phyloP scores from a whole-genome alignment of 2,797 vertebrate genomes.

The Melanogrammus aeglefinus region DNA sequence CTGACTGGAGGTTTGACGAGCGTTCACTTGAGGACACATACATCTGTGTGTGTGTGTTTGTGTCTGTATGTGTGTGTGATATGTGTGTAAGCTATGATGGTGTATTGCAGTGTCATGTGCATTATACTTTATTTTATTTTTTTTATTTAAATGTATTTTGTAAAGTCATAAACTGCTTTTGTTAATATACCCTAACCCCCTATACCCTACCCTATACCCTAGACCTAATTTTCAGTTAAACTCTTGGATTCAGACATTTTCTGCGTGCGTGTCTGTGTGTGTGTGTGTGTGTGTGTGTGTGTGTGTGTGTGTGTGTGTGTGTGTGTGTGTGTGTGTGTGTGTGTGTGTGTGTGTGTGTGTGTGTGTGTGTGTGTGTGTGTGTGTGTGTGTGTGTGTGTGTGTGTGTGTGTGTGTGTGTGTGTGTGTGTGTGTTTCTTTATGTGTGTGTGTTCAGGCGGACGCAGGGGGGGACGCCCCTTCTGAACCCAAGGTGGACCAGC shows the following conservation, averaged over 20 bases:
- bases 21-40: not conserved
- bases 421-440: slow-evolving; percentile 16
- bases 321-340: not conserved
- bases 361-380: not conserved
- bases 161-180: not conserved
- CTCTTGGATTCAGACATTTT: no score
- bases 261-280: no score
- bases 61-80: no score
- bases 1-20: not conserved
- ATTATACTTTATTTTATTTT: not conserved
- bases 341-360: not conserved
- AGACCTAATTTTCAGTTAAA: no score
- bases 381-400: no score
- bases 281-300: not conserved
- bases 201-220: no score
- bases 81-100: no score
- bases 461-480: slow-evolving; percentile 78
- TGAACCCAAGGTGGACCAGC: slow-evolving; percentile 82
- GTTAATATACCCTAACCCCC: not conserved
- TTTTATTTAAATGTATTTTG: not conserved
- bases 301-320: no score
- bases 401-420: not conserved
- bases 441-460: slow-evolving; percentile 76
- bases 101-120: not conserved
- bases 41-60: not conserved